A percentile compares a stretch with the other conserved stretches of the same genome.
These are phyloP conservation scores for Atta cephalotes DNA, from an alignment of 1,140 invertebrate species.

Conservation along the genomic window DNA sequence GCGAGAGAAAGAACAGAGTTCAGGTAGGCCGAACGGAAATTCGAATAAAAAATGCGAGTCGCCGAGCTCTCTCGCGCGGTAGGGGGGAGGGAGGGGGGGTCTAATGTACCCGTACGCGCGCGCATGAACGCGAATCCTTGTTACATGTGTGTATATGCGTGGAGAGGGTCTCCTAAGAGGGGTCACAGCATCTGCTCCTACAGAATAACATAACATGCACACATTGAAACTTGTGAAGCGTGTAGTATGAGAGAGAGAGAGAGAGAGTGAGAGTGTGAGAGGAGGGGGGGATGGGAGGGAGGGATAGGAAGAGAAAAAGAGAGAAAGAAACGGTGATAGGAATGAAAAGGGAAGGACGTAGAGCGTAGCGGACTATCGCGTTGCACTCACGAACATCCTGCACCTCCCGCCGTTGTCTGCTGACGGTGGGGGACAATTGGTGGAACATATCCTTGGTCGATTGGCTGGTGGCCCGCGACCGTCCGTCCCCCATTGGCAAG, in stretches of 20 bases:
- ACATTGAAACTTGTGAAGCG: slow-evolving; percentile 62
- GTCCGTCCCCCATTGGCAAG: slow-evolving; percentile 80
- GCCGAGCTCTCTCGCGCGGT: not conserved
- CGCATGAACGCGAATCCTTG: not conserved
- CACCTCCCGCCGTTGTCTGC: slow-evolving; percentile 61
- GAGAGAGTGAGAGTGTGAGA: slow-evolving; percentile 25
- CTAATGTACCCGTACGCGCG: slow-evolving; percentile 50
- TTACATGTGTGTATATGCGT: slow-evolving; percentile 33
- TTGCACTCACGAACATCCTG: slow-evolving; percentile 73
- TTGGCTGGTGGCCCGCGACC: slow-evolving; percentile 81
- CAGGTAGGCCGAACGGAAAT: slow-evolving; percentile 74
- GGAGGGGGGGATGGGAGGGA: not conserved
- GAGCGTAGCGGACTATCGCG: slow-evolving; percentile 70
- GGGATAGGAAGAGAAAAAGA: slow-evolving; percentile 45
- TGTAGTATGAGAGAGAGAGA: slow-evolving; percentile 48
- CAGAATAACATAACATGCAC: slow-evolving; percentile 67
- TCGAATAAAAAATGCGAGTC: slow-evolving; percentile 71
- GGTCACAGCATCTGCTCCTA: slow-evolving; percentile 75
- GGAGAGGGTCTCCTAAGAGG: slow-evolving; percentile 37
- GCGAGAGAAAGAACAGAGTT: slow-evolving; percentile 54
- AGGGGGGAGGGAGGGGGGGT: not conserved
- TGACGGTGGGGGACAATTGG: slow-evolving; percentile 44
- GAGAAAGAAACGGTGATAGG: slow-evolving; percentile 15
- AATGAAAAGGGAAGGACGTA: slow-evolving; percentile 39
- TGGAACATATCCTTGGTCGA: slow-evolving; percentile 79